These are phyloP conservation scores for Rhimphoctona megacephalus DNA, from an alignment of 2,888 invertebrate species.

Conservation along the genomic window DNA sequence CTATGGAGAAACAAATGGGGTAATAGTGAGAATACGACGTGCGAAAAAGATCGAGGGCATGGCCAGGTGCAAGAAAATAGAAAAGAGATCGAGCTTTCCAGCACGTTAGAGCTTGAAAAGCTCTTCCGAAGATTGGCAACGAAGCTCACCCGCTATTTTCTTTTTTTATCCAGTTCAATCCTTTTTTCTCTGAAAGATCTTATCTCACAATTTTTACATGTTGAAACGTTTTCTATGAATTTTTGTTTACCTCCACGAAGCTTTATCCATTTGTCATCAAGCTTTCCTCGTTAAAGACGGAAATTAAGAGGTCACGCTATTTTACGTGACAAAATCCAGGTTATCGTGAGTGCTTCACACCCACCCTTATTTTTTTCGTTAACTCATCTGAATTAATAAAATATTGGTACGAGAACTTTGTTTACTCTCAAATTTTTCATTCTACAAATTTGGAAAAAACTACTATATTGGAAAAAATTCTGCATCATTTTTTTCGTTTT, in stretches of 20 bases:
- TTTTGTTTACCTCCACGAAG: slow-evolving; percentile 5
- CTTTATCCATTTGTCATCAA: slow-evolving; percentile 13
- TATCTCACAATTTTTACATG: not conserved
- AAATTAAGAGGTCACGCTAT: slow-evolving; percentile 44
- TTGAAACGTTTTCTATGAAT: not conserved
- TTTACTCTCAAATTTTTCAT: no score
- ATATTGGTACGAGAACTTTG: not conserved
- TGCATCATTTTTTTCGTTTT: no score
- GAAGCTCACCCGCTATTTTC: not conserved
- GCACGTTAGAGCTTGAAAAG: not conserved
- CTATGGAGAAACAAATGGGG: not conserved
- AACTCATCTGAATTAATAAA: not conserved
- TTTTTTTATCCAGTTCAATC: not conserved
- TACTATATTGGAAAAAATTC: no score
- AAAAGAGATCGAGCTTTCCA: not conserved
- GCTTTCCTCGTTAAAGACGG: slow-evolving; percentile 2
- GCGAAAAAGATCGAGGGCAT: not conserved
- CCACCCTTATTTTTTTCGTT: slow-evolving; percentile 24
- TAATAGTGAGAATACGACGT: not conserved
- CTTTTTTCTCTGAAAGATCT: not conserved
- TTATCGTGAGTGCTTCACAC: slow-evolving; percentile 43
- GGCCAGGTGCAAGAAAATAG: not conserved
- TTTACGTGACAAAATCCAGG: slow-evolving; percentile 52
- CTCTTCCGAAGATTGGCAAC: not conserved
- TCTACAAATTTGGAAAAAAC: no score